Evolutionary conservation across 2,113 vertebrate species (phyloP).

Genomic region (Chlamydotis undulata): DNA sequence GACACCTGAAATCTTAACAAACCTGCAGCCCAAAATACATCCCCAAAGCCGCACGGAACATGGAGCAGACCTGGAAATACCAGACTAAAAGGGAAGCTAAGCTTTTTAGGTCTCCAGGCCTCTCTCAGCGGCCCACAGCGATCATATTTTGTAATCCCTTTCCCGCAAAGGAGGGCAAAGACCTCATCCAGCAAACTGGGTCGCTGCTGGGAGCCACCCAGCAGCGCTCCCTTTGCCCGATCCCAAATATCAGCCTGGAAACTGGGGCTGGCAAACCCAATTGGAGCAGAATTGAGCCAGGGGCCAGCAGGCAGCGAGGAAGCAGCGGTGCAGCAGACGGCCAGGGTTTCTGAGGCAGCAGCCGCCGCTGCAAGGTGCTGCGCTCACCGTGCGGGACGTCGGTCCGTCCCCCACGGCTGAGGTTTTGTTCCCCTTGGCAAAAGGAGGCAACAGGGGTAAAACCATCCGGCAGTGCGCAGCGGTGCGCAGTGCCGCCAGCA

Average conservation of each 20-base stretch:
- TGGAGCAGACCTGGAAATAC: neutral
- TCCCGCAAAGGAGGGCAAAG: neutral
- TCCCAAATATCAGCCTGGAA: conserved; percentile 38
- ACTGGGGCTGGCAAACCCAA: conserved; percentile 5
- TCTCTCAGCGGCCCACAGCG: neutral
- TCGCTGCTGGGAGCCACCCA: neutral
- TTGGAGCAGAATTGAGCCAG: conserved; percentile 19
- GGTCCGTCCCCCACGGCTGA: accelerated
- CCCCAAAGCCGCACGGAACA: neutral
- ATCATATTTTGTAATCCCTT: neutral
- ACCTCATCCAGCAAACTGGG: neutral
- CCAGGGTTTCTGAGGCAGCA: neutral
- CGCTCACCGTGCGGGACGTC: neutral
- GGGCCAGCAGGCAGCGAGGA: neutral
- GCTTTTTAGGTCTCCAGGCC: neutral
- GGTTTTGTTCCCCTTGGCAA: neutral
- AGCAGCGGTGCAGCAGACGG: neutral
- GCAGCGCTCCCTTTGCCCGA: neutral
- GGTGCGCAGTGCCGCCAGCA: neutral
- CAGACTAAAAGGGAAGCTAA: neutral
- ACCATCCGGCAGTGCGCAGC: neutral
- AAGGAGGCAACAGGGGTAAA: neutral
- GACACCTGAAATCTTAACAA: neutral
- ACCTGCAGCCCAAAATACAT: neutral
- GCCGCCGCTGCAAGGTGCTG: neutral